phyloP scores from a whole-genome alignment of 2,888 invertebrate genomes.

The Rhodophaea formosa region DNA sequence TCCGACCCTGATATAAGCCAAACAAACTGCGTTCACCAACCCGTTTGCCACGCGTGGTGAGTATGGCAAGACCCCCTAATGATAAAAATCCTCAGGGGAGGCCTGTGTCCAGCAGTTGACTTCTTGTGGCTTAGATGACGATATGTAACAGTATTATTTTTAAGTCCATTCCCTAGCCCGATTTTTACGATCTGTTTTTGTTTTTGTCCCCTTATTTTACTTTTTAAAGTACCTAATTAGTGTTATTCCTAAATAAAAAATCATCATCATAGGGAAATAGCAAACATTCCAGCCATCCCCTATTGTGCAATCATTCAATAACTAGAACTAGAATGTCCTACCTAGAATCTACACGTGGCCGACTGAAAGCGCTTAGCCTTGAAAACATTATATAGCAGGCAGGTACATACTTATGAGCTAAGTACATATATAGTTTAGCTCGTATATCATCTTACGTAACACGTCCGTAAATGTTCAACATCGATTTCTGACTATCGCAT shows the following conservation, averaged over 20 bases:
- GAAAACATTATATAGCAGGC: constrained; percentile 52
- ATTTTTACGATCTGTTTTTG: too few relatives aligned
- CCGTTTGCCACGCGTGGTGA: too few relatives aligned
- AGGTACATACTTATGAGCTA: constrained; percentile 37
- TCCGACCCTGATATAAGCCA: too few relatives aligned
- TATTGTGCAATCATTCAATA: background rate
- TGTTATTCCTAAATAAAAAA: background rate
- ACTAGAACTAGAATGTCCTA: background rate
- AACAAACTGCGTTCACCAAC: too few relatives aligned
- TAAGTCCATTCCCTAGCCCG: too few relatives aligned
- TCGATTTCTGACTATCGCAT: constrained; percentile 50
- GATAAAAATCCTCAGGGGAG: too few relatives aligned
- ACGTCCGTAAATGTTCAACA: constrained; percentile 54
- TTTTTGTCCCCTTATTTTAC: too few relatives aligned
- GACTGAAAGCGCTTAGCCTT: constrained; percentile 66
- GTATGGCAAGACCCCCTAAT: too few relatives aligned
- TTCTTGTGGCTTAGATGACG: too few relatives aligned
- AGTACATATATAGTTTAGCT: constrained; percentile 44
- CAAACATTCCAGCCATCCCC: background rate
- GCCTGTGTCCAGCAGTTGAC: too few relatives aligned
- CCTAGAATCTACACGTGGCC: constrained; percentile 32
- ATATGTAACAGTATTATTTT: too few relatives aligned
- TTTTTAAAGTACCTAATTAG: background rate
- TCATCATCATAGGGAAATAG: background rate
- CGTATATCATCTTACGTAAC: constrained; percentile 66